These are phyloP conservation scores for Proisotoma minuta DNA, from an alignment of 2,888 invertebrate species.

Conservation along the genomic window DNA sequence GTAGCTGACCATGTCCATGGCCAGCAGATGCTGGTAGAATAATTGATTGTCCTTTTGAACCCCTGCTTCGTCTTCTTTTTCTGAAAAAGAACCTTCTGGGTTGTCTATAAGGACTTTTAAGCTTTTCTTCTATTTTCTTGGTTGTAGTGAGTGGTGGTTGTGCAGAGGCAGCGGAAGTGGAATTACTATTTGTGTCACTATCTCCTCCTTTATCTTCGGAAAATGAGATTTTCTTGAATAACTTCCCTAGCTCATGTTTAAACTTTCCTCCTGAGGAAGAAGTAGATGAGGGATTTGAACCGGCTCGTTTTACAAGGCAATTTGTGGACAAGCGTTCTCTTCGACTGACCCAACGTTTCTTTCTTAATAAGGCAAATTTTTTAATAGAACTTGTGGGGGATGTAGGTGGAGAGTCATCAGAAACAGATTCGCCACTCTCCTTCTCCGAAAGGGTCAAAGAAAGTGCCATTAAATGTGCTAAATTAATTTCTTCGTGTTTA, in stretches of 20 bases:
- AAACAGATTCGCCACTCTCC: background rate
- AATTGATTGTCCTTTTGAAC: background rate
- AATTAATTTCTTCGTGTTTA: no score
- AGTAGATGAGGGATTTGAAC: conserved; percentile 19
- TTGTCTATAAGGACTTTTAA: conserved; percentile 26
- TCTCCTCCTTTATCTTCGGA: conserved; percentile 26
- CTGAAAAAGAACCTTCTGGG: conserved; percentile 27
- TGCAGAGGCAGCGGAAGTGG: background rate
- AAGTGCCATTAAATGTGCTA: no score
- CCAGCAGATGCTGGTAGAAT: background rate
- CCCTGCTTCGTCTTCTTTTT: background rate
- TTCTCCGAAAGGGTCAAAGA: background rate
- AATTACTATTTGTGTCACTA: background rate
- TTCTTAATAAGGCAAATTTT: conserved; percentile 24
- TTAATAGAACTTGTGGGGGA: background rate
- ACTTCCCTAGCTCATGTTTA: conserved; percentile 38
- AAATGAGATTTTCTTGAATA: conserved; percentile 38
- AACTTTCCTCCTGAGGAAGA: conserved; percentile 32
- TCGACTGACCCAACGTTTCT: conserved; percentile 38
- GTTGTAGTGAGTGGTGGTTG: no score
- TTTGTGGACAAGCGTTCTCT: conserved; percentile 45
- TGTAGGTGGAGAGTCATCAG: background rate
- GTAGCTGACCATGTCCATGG: background rate
- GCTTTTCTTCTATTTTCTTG: no score
- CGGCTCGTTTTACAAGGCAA: conserved; percentile 42